phyloP scores from a whole-genome alignment of 2,113 vertebrate species.

The Stegostoma tigrinum region DNA sequence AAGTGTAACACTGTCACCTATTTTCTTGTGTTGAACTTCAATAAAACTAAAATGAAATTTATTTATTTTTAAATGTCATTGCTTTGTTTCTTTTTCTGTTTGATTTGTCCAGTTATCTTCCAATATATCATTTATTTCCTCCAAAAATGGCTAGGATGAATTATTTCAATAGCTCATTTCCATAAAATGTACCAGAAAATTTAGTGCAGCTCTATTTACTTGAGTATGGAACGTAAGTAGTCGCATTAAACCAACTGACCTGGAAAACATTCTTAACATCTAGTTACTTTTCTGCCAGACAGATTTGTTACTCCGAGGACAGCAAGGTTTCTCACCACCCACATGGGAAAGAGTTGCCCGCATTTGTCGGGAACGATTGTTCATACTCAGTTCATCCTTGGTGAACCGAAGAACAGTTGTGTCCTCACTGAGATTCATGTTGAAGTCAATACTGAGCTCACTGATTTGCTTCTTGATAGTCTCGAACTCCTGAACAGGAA shows the following conservation, averaged over 20 bases:
- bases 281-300: background rate
- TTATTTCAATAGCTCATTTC: background rate
- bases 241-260: background rate
- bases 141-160: background rate
- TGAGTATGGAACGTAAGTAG: background rate
- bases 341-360: background rate
- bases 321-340: background rate
- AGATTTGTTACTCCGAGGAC: background rate
- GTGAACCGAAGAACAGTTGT: conserved; percentile 71
- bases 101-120: background rate
- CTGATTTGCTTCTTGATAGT: conserved; percentile 72
- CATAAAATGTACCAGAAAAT: background rate
- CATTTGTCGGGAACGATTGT: background rate
- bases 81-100: background rate
- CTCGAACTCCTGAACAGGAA: conserved; percentile 73
- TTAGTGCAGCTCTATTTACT: background rate
- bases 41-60: background rate
- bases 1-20: too few relatives aligned
- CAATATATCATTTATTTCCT: background rate
- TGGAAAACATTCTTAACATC: background rate
- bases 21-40: too few relatives aligned
- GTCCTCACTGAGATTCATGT: conserved; percentile 87
- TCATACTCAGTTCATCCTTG: conserved; percentile 74
- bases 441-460: conserved; percentile 87
- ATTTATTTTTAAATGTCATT: background rate